Evolutionary conservation across 35 echinoderm and acorn worm genomes (phyloP).

Genomic region (Lytechinus variegatus): DNA sequence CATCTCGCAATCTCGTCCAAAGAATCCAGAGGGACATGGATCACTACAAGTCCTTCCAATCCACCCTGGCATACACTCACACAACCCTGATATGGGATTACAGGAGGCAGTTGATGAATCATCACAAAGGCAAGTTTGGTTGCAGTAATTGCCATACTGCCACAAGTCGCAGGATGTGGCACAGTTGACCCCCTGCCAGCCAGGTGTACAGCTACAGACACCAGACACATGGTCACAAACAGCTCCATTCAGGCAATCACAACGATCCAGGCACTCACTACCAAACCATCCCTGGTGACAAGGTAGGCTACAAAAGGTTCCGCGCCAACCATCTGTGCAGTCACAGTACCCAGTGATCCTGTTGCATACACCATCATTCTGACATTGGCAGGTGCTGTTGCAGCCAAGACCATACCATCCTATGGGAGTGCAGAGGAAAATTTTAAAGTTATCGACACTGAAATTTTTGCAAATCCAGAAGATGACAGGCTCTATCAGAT

Average conservation of each 20-base stretch:
- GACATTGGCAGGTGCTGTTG: constrained; percentile 50
- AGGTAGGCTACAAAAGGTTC: constrained; percentile 40
- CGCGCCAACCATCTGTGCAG: constrained; percentile 69
- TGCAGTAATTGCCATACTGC: constrained; percentile 69
- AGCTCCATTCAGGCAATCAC: constrained; percentile 64
- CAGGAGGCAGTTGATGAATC: constrained; percentile 51
- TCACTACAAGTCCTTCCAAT: constrained; percentile 60
- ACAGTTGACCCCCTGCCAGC: constrained; percentile 68
- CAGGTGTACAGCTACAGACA: constrained; percentile 59
- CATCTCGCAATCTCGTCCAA: neutral
- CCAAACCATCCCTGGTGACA: constrained; percentile 55
- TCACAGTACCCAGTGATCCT: constrained; percentile 55
- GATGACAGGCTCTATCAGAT: no score
- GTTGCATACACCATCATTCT: constrained; percentile 57
- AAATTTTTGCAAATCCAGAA: no score
- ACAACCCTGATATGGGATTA: constrained; percentile 50
- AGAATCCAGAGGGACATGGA: constrained; percentile 24
- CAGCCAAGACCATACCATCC: constrained; percentile 49
- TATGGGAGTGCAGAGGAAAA: neutral
- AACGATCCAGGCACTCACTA: neutral
- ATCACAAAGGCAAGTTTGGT: constrained; percentile 62
- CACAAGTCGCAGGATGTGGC: constrained; percentile 55
- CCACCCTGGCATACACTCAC: constrained; percentile 73
- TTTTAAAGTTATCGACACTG: neutral
- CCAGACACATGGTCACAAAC: constrained; percentile 77